Conservation (phyloP, 2,888 invertebrate genomes). For the Bhutanitis thaidina region DNA sequence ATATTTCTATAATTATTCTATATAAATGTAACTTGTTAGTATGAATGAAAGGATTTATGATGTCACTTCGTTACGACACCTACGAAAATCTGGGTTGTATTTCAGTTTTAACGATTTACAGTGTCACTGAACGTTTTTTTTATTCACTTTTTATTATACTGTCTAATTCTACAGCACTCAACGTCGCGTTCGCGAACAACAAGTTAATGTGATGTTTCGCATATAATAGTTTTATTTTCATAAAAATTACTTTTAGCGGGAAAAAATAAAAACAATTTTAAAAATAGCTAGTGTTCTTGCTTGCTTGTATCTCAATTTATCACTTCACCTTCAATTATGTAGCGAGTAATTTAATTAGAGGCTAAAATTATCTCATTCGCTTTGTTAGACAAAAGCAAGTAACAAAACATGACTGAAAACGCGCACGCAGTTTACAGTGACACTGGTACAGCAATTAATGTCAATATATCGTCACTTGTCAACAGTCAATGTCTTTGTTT, state of each 20-base stretch:
- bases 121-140: slow-evolving; percentile 29
- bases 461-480: slow-evolving; percentile 72
- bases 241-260: too few species aligned
- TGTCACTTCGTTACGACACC: slow-evolving; percentile 40
- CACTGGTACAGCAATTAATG: slow-evolving; percentile 66
- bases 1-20: background rate
- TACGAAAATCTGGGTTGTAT: slow-evolving; percentile 42
- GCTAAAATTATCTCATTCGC: slow-evolving; percentile 39
- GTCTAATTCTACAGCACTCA: too few species aligned
- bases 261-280: background rate
- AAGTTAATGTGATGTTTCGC: too few species aligned
- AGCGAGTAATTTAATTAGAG: slow-evolving; percentile 57
- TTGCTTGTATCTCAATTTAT: slow-evolving; percentile 31
- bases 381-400: slow-evolving; percentile 25
- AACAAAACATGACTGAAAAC: slow-evolving; percentile 28
- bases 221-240: too few species aligned
- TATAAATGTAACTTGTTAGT: background rate
- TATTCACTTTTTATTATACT: too few species aligned
- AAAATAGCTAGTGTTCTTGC: background rate
- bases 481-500: slow-evolving; percentile 55
- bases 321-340: slow-evolving; percentile 56
- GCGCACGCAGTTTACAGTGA: slow-evolving; percentile 41
- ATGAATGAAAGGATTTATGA: slow-evolving; percentile 36
- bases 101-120: slow-evolving; percentile 44
- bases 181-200: too few species aligned